phyloP scores from a whole-genome alignment of 2,797 vertebrate genomes.

The Miichthys miiuy region DNA sequence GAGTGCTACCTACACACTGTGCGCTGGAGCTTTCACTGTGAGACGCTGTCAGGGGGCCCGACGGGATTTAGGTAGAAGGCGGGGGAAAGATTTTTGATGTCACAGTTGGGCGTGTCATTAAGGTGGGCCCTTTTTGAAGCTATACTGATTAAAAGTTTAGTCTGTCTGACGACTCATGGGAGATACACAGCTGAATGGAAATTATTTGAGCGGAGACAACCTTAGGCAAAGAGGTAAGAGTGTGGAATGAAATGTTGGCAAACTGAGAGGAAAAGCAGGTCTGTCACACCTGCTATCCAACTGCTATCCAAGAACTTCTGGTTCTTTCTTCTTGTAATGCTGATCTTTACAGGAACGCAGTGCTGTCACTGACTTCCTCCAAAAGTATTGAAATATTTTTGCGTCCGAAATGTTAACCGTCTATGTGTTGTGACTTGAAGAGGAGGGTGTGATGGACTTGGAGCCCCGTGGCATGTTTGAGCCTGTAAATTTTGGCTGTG shows the following conservation, averaged over 20 bases:
- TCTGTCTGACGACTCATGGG: conserved; percentile 66
- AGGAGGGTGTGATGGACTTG: conserved; percentile 54
- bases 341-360: conserved; percentile 4
- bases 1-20: conserved; percentile 48
- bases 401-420: not conserved
- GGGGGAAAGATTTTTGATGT: conserved; percentile 75
- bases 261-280: conserved; percentile 62
- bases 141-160: conserved; percentile 44
- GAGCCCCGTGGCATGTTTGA: conserved; percentile 68
- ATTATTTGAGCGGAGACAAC: conserved; percentile 62
- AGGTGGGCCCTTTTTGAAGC: conserved; percentile 71
- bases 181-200: conserved; percentile 64
- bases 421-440: conserved; percentile 68
- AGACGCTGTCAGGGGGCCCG: conserved; percentile 42
- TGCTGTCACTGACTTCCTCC: conserved; percentile 7
- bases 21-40: conserved; percentile 43
- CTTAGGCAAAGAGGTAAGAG: conserved; percentile 79
- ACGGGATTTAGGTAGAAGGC: conserved; percentile 61
- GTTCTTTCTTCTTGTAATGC: conserved; percentile 22
- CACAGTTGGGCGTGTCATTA: conserved; percentile 78
- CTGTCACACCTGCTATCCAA: conserved; percentile 64
- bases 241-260: conserved; percentile 47
- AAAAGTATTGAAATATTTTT: conserved; percentile 2
- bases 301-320: conserved; percentile 3
- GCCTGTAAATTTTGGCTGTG: conserved; percentile 58